Base-by-base conservation (phyloP, 2,797 vertebrate species). In the Taeniopygia guttata region DNA sequence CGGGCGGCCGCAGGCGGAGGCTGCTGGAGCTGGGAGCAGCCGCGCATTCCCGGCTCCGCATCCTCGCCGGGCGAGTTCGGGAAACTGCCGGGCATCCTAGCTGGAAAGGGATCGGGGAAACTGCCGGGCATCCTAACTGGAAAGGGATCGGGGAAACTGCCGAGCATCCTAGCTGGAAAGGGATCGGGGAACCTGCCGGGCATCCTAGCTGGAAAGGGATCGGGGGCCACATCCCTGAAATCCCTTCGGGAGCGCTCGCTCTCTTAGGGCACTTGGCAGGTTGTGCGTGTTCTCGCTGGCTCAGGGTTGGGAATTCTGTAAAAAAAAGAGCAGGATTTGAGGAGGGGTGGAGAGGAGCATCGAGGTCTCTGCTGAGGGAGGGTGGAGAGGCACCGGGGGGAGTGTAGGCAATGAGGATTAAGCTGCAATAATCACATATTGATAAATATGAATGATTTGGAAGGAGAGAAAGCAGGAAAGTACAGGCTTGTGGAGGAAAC, bases 281-380 rank as follows among this genome's bases (percentile, higher is more conserved):
- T 4, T 2, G 52, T 74, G 68, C 1, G 0, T 2, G 3, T 56
- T 81, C 49, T 30, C 5, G 4, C 29, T 22, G 60, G 7, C 32
- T 56, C 34, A 6, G 67, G 36, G 18, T 15, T 51, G 75, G 51
- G 79, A 69, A 54, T 52, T 16, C 6, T 1, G 2, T 45, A 4
- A 19, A 60, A 19, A 60, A 68, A 84, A 46, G 46, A 34, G 9
- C 16, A 19, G 77, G 72, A 13, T 81, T 77, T 42, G 54, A 67
- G 59, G 46, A 42, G 9, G 68, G 4, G 30, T 8, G 48, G 43
- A 81, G 81, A 60, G 67, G 63, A 58, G 32, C n/a, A 4, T 10
- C 11, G 40, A 64, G 60, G 42, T 60, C 32, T 90, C 69, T 64
- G 64, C 3, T 0, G 38, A 58, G 90, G 45, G 56, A 67, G 84